Conservation (phyloP, 2,888 invertebrate genomes). For the Kuschelorhynchus macadamiae region DNA sequence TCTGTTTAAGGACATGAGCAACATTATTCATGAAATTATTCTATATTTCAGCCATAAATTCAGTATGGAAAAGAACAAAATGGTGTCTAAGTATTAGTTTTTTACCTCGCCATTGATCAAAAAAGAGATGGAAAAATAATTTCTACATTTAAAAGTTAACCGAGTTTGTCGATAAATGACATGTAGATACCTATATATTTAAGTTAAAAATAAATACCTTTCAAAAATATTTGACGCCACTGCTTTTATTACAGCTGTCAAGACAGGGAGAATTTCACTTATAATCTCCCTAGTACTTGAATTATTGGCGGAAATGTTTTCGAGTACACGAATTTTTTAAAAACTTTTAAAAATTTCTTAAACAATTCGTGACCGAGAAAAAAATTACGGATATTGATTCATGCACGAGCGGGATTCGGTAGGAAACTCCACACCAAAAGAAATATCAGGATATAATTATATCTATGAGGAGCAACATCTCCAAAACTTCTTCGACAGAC, state of each 20-base stretch:
- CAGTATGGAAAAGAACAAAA: too few species aligned
- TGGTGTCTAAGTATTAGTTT: too few species aligned
- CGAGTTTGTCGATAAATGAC: not conserved
- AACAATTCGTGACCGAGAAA: too few species aligned
- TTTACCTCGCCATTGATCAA: not conserved
- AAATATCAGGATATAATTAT: not conserved
- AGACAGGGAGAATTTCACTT: not conserved
- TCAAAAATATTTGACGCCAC: not conserved
- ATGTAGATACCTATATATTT: not conserved
- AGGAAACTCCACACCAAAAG: not conserved
- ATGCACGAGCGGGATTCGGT: too few species aligned
- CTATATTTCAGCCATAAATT: not conserved
- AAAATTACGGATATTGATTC: too few species aligned
- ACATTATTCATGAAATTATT: slow-evolving; percentile 1
- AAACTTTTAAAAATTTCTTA: too few species aligned
- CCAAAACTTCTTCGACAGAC: too few species aligned
- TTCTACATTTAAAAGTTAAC: not conserved
- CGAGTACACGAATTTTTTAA: too few species aligned
- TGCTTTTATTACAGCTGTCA: not conserved
- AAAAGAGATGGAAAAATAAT: not conserved
- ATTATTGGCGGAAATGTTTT: too few species aligned
- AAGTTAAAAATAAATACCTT: not conserved
- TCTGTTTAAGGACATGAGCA: not conserved
- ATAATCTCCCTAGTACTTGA: too few species aligned
- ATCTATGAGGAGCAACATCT: too few species aligned